A percentile compares a stretch with the other conserved stretches of the same genome.
Evolutionary conservation across 2,113 vertebrate species (phyloP).

Genomic region (Sinocyclocheilus anophthalmus): DNA sequence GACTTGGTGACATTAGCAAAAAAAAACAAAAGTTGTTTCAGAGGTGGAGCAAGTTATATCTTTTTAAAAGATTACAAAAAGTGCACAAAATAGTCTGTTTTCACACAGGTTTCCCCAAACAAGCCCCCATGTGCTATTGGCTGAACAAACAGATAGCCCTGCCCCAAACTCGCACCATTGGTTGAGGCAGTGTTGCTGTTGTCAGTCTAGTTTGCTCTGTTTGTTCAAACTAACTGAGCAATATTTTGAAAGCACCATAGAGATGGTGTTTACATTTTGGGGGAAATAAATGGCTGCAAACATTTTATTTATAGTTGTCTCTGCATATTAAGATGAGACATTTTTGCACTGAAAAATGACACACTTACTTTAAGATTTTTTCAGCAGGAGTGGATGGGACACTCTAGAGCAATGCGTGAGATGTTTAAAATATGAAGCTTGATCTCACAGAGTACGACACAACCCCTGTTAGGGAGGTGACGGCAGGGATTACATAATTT

Average conservation of each 20-base stretch:
- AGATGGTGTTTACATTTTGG: not conserved
- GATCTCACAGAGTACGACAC: not conserved
- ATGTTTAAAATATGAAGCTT: slow-evolving; percentile 2
- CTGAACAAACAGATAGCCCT: not conserved
- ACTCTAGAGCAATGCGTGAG: no score
- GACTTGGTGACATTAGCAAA: not conserved
- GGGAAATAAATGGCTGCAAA: not conserved
- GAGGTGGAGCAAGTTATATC: no score
- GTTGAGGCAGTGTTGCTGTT: not conserved
- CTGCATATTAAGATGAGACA: not conserved
- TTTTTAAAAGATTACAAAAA: not conserved
- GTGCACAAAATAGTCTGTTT: not conserved
- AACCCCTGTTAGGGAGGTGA: not conserved
- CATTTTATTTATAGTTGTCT: not conserved
- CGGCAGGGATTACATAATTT: slow-evolving; percentile 67
- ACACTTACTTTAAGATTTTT: not conserved
- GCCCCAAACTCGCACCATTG: not conserved
- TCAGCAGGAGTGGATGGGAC: no score
- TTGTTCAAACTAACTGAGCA: not conserved
- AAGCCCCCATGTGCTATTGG: not conserved
- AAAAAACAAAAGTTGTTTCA: not conserved
- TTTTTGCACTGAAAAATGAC: not conserved
- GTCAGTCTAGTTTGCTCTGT: not conserved
- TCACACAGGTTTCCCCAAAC: not conserved
- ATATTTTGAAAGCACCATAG: not conserved